phyloP scores from a whole-genome alignment of 2,888 invertebrate species.

The Apotomis turbidana region DNA sequence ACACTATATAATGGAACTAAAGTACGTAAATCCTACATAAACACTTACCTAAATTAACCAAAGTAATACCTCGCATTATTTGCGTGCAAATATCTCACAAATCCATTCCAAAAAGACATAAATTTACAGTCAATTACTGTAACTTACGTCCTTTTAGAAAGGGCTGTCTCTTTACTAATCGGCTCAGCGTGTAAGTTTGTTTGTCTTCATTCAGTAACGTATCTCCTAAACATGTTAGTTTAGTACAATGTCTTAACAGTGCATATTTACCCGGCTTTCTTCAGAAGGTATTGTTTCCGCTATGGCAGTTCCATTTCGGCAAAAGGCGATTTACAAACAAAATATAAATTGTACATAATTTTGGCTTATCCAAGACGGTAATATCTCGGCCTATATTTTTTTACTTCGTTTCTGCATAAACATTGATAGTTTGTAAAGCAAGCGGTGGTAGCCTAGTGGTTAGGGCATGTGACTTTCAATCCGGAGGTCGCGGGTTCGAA shows the following conservation, averaged over 20 bases:
- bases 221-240: conserved; percentile 37
- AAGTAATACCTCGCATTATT: conserved; percentile 26
- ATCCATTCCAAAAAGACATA: background rate
- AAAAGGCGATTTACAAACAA: no score
- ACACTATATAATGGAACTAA: background rate
- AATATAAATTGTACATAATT: no score
- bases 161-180: conserved; percentile 23
- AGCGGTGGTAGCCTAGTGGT: no score
- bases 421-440: no score
- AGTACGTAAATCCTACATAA: background rate
- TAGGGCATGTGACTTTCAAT: no score
- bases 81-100: conserved; percentile 1
- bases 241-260: conserved; percentile 26
- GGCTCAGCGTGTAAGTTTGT: conserved; percentile 32
- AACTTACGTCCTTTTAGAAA: conserved; percentile 7
- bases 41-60: conserved; percentile 18
- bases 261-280: conserved; percentile 22
- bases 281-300: background rate
- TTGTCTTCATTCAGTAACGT: conserved; percentile 26
- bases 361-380: no score
- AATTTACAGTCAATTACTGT: background rate
- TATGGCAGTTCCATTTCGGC: background rate
- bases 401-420: no score
- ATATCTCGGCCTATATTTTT: no score
- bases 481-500: no score